Evolutionary conservation across 2,888 invertebrate species (phyloP).

Genomic region (Bombyx huttoni): DNA sequence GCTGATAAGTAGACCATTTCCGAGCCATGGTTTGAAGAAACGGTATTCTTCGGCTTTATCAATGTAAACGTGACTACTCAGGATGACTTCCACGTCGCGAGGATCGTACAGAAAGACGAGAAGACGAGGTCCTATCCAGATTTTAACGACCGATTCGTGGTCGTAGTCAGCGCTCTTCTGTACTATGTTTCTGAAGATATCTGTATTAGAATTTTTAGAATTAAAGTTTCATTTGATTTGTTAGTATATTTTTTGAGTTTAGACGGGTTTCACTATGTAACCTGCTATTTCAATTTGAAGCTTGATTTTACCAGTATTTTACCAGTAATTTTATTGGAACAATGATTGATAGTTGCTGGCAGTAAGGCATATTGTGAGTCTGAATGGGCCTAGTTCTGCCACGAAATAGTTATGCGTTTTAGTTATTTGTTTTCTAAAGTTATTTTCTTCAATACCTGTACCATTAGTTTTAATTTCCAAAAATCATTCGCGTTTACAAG

Average conservation of each 20-base stretch:
- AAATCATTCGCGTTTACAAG: no score
- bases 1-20: constrained; percentile 85
- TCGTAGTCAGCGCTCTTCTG: constrained; percentile 69
- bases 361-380: no score
- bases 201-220: constrained; percentile 38
- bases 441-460: no score
- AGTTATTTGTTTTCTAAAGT: no score
- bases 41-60: constrained; percentile 85
- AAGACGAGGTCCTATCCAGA: constrained; percentile 85
- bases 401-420: no score
- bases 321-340: no score
- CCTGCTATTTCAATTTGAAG: no score
- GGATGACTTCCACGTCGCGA: constrained; percentile 81
- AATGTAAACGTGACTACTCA: constrained; percentile 85
- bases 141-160: constrained; percentile 67
- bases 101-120: constrained; percentile 82
- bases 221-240: not conserved
- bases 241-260: not conserved
- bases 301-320: no score
- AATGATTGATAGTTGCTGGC: no score
- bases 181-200: constrained; percentile 78
- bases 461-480: no score
- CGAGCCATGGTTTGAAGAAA: constrained; percentile 88
- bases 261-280: no score
- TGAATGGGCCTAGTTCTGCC: no score